These are phyloP conservation scores for Portunus trituberculatus DNA, from an alignment of 1,140 invertebrate genomes.

Conservation along the genomic window DNA sequence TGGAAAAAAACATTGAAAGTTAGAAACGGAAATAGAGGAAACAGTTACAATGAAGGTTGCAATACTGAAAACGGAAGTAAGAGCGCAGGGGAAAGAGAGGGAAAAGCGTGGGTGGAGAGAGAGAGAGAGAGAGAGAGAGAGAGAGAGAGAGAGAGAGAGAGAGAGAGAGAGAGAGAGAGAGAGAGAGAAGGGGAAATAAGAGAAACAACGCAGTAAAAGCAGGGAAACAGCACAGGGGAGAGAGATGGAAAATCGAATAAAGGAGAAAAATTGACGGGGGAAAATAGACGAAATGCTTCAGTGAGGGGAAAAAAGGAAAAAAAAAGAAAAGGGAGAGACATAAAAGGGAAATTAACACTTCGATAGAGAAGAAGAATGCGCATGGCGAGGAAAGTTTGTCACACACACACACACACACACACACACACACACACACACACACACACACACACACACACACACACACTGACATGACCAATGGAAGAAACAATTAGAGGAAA, in stretches of 20 bases:
- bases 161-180: not conserved
- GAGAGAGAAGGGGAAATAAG: not conserved
- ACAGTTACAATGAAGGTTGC: too few relatives aligned
- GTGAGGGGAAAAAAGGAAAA: not conserved
- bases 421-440: constrained; percentile 41
- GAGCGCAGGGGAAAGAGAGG: not conserved
- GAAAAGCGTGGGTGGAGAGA: not conserved
- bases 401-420: constrained; percentile 41
- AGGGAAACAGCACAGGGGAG: not conserved
- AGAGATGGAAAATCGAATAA: constrained; percentile 27
- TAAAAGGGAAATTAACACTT: not conserved
- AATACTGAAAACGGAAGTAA: too few relatives aligned
- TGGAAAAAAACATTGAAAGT: too few relatives aligned
- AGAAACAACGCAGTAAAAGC: constrained; percentile 11
- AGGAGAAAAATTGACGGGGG: constrained; percentile 4
- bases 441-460: constrained; percentile 31
- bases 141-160: not conserved
- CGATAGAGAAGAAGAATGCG: not conserved
- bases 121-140: not conserved
- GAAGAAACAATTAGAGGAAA: not conserved
- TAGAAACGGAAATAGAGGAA: too few relatives aligned
- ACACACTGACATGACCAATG: not conserved
- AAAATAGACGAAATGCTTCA: not conserved
- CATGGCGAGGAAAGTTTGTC: not conserved
- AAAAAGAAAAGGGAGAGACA: not conserved